Conservation (phyloP, 2,888 invertebrate genomes). For the Metopia argyrocephala region DNA sequence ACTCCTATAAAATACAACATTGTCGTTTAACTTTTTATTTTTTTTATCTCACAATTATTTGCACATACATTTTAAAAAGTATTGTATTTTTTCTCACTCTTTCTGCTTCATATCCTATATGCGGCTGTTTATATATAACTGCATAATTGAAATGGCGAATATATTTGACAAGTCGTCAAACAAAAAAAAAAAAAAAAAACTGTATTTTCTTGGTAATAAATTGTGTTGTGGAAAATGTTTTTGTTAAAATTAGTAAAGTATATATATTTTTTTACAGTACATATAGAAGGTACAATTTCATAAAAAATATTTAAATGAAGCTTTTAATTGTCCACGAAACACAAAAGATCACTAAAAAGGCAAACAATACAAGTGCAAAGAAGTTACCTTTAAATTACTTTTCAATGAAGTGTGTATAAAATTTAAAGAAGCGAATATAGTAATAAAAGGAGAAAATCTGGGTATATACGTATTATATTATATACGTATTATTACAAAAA, state of each 20-base stretch:
- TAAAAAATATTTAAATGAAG: too few relatives aligned
- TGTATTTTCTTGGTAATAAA: conserved; percentile 46
- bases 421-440: conserved; percentile 16
- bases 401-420: too few relatives aligned
- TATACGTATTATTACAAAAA: neutral
- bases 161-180: conserved; percentile 62
- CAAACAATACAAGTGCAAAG: too few relatives aligned
- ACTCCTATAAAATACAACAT: conserved; percentile 43
- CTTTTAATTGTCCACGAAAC: too few relatives aligned
- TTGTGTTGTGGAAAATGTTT: conserved; percentile 30
- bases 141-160: conserved; percentile 64
- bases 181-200: conserved; percentile 37
- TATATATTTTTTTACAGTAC: neutral
- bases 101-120: conserved; percentile 4
- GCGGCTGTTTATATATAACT: conserved; percentile 48
- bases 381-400: too few relatives aligned
- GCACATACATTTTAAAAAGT: conserved; percentile 16
- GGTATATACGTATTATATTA: neutral
- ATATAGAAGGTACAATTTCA: neutral
- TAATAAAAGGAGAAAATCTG: conserved; percentile 10
- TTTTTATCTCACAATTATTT: conserved; percentile 46
- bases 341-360: too few relatives aligned
- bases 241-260: conserved; percentile 43
- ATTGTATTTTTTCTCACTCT: conserved; percentile 47
- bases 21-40: conserved; percentile 8